phyloP scores from a whole-genome alignment of 2,113 vertebrate genomes.

The Elachura formosa region DNA sequence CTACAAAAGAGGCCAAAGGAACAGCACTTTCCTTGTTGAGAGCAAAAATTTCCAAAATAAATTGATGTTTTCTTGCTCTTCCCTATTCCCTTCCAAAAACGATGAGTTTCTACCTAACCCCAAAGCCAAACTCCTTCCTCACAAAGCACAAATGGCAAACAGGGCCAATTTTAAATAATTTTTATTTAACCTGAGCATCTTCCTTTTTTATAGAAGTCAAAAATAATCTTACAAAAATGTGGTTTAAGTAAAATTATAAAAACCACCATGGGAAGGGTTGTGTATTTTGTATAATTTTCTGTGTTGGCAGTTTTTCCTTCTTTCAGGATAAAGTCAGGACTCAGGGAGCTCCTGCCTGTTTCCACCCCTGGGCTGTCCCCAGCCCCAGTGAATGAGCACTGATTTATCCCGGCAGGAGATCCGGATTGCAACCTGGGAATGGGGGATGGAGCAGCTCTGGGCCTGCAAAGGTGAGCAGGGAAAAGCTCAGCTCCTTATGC shows the following conservation, averaged over 20 bases:
- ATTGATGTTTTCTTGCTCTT: not conserved
- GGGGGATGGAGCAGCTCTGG: not conserved
- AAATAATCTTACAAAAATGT: rapidly evolving
- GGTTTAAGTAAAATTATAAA: not conserved
- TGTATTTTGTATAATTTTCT: not conserved
- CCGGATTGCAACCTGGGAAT: not conserved
- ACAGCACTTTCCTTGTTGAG: not conserved
- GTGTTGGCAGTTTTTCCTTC: not conserved
- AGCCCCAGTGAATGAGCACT: not conserved
- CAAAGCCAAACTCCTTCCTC: not conserved
- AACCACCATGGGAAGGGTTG: not conserved
- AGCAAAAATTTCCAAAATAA: not conserved
- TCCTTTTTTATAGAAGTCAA: not conserved
- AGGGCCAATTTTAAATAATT: not conserved
- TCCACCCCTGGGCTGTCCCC: not conserved
- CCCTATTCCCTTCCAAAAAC: not conserved
- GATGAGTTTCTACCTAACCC: not conserved
- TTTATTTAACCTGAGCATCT: not conserved
- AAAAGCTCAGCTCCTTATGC: not conserved
- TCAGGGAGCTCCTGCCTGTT: not conserved
- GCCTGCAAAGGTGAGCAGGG: not conserved
- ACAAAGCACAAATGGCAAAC: rapidly evolving
- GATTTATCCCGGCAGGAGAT: not conserved
- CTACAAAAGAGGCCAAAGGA: rapidly evolving
- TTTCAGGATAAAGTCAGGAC: not conserved